These are phyloP conservation scores for Empis stercorea DNA, from an alignment of 2,888 invertebrate genomes.

Conservation along the genomic window DNA sequence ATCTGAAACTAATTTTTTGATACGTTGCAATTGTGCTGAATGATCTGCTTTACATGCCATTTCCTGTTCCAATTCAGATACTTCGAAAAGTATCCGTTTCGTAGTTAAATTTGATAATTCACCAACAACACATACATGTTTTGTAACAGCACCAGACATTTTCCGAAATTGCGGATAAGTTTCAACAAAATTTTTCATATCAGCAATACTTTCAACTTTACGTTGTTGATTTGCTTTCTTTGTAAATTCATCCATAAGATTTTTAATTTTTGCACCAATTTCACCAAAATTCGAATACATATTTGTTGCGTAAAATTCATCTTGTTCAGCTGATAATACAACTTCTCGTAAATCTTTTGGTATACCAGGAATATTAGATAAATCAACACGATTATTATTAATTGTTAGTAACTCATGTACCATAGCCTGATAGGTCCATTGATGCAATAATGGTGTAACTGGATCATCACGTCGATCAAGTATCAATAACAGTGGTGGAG, in stretches of 20 bases:
- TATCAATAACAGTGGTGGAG: conserved; percentile 71
- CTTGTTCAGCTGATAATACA: conserved; percentile 87
- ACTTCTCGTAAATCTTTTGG: conserved; percentile 85
- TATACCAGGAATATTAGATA: conserved; percentile 72
- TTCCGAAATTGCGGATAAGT: conserved; percentile 97
- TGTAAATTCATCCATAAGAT: conserved; percentile 95
- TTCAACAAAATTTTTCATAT: conserved; percentile 98
- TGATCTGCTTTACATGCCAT: conserved; percentile 79
- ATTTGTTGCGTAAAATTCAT: conserved; percentile 93
- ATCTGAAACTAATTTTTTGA: conserved; percentile 65
- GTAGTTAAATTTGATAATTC: conserved; percentile 80
- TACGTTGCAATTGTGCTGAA: conserved; percentile 61
- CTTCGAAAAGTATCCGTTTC: conserved; percentile 65
- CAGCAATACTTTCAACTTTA: conserved; percentile 94
- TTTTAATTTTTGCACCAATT: conserved; percentile 93
- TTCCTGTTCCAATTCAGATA: conserved; percentile 90
- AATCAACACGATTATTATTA: conserved; percentile 83
- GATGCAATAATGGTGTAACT: conserved; percentile 87
- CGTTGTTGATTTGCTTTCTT: conserved; percentile 89
- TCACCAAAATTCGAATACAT: conserved; percentile 95
- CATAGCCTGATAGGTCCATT: conserved; percentile 99
- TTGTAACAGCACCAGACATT: conserved; percentile 90
- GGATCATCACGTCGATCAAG: conserved; percentile 91
- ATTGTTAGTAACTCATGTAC: conserved; percentile 93
- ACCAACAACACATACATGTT: conserved; percentile 94